These are phyloP conservation scores for Hephaestus fuliginosus DNA, from an alignment of 2,797 vertebrate genomes.

Conservation along the genomic window DNA sequence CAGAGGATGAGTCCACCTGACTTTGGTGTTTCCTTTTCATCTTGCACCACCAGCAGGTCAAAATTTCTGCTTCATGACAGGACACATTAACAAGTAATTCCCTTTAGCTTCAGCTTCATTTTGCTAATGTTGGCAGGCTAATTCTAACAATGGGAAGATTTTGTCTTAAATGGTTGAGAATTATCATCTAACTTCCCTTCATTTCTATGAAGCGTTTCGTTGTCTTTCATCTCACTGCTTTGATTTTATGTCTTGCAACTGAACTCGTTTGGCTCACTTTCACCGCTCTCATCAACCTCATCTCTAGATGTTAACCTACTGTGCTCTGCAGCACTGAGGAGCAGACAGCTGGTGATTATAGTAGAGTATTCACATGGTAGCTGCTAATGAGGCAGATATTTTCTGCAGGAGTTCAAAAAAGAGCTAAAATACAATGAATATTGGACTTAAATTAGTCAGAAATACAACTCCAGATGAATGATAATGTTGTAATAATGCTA, in stretches of 20 bases:
- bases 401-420: background rate
- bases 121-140: background rate
- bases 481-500: background rate
- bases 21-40: background rate
- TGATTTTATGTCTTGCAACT: background rate
- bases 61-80: background rate
- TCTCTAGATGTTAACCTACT: background rate
- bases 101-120: background rate
- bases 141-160: too few relatives aligned
- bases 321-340: background rate
- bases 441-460: background rate
- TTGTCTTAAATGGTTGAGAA: background rate
- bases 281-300: background rate
- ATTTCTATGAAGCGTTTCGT: too few relatives aligned
- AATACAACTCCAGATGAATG: background rate
- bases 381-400: too few relatives aligned
- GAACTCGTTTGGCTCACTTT: background rate
- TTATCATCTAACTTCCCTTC: background rate
- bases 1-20: background rate
- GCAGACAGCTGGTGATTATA: background rate
- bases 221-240: background rate
- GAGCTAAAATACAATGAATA: background rate
- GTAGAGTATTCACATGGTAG: too few relatives aligned
- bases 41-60: background rate
- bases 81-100: background rate